Base-by-base conservation (phyloP, 2,797 vertebrate genomes). In the Manis crassicaudata region DNA sequence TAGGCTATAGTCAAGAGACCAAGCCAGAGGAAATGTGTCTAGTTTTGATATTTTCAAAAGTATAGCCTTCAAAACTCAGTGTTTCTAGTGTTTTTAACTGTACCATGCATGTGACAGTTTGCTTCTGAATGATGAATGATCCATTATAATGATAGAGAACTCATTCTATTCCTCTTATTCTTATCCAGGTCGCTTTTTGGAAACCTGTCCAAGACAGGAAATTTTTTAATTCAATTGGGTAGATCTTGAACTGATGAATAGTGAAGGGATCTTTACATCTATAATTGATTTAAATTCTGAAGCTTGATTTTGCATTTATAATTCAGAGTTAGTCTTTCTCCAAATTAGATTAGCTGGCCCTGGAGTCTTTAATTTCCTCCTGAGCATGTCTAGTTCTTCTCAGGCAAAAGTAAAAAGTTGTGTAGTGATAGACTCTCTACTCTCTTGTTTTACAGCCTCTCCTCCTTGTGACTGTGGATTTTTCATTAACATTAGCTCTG, bases 211-310 rank as follows among this genome's bases (percentile, higher is more conserved):
- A 77, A 92, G 60, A 52, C 14, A 60, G 25, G 21, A 56, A 62
- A 72, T 40, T 40, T 46, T 83, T 8, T n/a, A 91, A 8, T 54
- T 20, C 16, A 29, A 5, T 40, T 60, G 11, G 29, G 0, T 81
- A 82, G 52, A 75, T 60, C 14, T 56, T 85, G 32, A 50, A 86
- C n/a, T 37, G 63, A 79, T 91, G 37, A 85, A 58, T 1, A 85
- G 16, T 50, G 32, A 92, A 91, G 14, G 27, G 37, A 58, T 65
- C 52, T 94, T 94, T 88, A 40, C 37, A 94, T 92, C 25, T 79
- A 37, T 29, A 63, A 81, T 76, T 68, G 92, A 95, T 85, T 96
- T 93, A 95, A 98, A 92, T 96, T 84, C 58, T 21, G 35, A 84
- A 3, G 0, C 17, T 88, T 87, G 52, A 43, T 88, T 96, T 96